A percentile compares a stretch with the other conserved stretches of the same genome.
Conservation (phyloP, 2,113 vertebrate genomes). For the Xerus inauris region DNA sequence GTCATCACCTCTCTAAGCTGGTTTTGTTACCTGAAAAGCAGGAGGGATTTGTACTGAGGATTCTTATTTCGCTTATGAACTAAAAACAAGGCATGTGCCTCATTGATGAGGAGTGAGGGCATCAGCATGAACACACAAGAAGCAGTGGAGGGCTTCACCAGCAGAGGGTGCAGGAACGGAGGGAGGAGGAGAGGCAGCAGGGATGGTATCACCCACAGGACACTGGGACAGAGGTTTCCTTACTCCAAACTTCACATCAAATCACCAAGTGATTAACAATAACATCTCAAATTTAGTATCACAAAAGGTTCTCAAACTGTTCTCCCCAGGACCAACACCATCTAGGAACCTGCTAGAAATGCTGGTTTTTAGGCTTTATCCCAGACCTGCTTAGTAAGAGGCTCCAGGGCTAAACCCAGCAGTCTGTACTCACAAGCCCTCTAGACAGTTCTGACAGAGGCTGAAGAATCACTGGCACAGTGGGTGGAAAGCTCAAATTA, state of each 20-base stretch:
- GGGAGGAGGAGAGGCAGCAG: fast-evolving
- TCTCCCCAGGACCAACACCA: not conserved
- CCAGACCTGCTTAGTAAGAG: not conserved
- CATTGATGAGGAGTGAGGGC: not conserved
- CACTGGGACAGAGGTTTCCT: not conserved
- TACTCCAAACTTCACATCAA: not conserved
- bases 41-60: not conserved
- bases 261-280: not conserved
- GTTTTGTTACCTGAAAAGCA: not conserved
- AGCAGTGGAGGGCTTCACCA: not conserved
- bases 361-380: not conserved
- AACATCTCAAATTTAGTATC: not conserved
- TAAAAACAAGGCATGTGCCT: not conserved
- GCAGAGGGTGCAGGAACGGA: not conserved
- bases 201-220: not conserved
- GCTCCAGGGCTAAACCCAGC: not conserved
- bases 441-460: not conserved
- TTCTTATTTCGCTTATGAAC: not conserved
- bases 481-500: not conserved
- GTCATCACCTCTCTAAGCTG: not conserved
- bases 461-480: not conserved
- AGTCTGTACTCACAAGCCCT: not conserved
- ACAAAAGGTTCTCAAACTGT: not conserved
- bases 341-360: not conserved
- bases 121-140: not conserved